Conservation (phyloP, 1,140 invertebrate species). For the Eueides isabella region DNA sequence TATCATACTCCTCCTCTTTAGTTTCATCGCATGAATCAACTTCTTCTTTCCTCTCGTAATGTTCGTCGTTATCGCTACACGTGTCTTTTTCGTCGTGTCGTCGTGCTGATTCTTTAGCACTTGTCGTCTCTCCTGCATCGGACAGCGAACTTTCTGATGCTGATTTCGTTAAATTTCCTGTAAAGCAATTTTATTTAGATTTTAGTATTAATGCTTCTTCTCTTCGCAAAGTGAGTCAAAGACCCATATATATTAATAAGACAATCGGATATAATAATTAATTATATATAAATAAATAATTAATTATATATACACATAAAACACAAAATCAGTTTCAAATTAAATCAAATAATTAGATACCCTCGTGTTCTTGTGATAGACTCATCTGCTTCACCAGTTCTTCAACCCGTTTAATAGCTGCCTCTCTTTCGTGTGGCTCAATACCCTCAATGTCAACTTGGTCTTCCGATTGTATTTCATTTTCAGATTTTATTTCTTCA, state of each 20-base stretch:
- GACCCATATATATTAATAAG: no score
- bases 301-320: neutral
- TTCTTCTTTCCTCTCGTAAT: constrained; percentile 38
- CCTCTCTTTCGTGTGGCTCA: constrained; percentile 57
- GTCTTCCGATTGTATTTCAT: constrained; percentile 43
- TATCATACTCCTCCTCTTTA: constrained; percentile 58
- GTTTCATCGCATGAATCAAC: constrained; percentile 67
- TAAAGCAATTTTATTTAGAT: neutral
- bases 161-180: constrained; percentile 86
- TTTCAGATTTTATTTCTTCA: constrained; percentile 51
- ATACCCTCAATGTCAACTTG: constrained; percentile 53
- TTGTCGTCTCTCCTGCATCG: constrained; percentile 86
- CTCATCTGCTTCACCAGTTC: constrained; percentile 92
- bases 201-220: no score
- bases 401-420: constrained; percentile 82
- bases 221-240: no score
- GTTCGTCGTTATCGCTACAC: constrained; percentile 84
- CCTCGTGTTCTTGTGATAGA: constrained; percentile 86
- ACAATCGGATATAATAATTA: no score
- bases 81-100: constrained; percentile 88
- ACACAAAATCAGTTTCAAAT: neutral
- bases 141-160: constrained; percentile 93
- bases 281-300: neutral
- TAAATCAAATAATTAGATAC: constrained; percentile 49
- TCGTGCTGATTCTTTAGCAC: constrained; percentile 86